Evolutionary conservation across 2,888 invertebrate species (phyloP).

Genomic region (Ophion obscuratus): DNA sequence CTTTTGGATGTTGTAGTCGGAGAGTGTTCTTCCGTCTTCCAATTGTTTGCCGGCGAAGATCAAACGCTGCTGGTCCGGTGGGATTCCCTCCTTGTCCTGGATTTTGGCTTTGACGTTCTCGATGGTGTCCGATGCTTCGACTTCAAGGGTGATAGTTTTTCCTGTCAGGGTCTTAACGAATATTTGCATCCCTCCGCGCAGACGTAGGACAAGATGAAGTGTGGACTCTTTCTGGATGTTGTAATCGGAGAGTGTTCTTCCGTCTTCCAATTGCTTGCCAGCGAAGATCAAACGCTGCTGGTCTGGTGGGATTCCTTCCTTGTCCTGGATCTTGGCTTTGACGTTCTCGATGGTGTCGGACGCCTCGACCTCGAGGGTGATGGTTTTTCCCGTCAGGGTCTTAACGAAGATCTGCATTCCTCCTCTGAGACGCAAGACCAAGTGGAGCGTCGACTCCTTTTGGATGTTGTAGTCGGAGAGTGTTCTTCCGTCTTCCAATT

Average conservation of each 20-base stretch:
- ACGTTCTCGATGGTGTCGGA: slow-evolving; percentile 88
- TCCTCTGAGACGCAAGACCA: slow-evolving; percentile 86
- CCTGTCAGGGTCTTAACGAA: slow-evolving; percentile 40
- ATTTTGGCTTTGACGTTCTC: slow-evolving; percentile 46
- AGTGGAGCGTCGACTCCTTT: slow-evolving; percentile 86
- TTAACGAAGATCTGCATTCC: slow-evolving; percentile 89
- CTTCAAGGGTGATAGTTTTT: slow-evolving; percentile 34
- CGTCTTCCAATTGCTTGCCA: slow-evolving; percentile 86
- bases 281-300: slow-evolving; percentile 72
- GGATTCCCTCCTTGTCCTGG: slow-evolving; percentile 42
- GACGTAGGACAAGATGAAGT: slow-evolving; percentile 9
- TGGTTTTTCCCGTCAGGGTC: slow-evolving; percentile 86
- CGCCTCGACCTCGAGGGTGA: slow-evolving; percentile 86
- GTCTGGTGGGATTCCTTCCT: slow-evolving; percentile 71
- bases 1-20: slow-evolving; percentile 50
- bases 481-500: slow-evolving; percentile 68
- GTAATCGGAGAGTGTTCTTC: slow-evolving; percentile 83
- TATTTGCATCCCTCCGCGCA: slow-evolving; percentile 33
- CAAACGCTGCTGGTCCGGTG: slow-evolving; percentile 53
- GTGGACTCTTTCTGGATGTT: slow-evolving; percentile 42
- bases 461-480: slow-evolving; percentile 74
- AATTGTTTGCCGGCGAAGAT: slow-evolving; percentile 82
- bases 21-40: slow-evolving; percentile 86
- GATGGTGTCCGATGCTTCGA: slow-evolving; percentile 35
- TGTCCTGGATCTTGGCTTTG: slow-evolving; percentile 86